Percentiles rank a stretch among this genome's conserved stretches.
Conservation (phyloP, 2,113 vertebrate species). For the Ceuthmochares aereus region DNA sequence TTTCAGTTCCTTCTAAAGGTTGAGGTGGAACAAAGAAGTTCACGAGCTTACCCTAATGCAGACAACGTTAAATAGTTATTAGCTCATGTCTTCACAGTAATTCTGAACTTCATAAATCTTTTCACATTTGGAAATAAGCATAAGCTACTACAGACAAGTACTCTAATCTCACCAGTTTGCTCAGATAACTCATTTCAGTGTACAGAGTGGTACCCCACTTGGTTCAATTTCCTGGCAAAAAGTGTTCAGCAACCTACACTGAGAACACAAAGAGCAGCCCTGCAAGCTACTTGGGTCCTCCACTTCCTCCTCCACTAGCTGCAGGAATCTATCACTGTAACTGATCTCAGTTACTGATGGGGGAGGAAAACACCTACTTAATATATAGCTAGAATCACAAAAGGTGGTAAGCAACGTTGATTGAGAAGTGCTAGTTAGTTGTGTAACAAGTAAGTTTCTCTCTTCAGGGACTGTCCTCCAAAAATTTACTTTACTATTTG, state of each 20-base stretch:
- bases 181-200: background rate
- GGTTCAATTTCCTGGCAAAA: background rate
- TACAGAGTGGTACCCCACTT: background rate
- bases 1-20: slow-evolving; percentile 79
- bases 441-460: background rate
- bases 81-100: background rate
- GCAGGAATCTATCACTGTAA: background rate
- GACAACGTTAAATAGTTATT: slow-evolving; percentile 45
- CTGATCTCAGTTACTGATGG: background rate
- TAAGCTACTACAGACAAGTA: background rate
- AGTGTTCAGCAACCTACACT: background rate
- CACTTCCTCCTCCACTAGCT: background rate
- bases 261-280: background rate
- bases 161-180: background rate
- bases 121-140: background rate
- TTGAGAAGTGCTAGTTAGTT: background rate
- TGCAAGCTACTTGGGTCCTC: background rate
- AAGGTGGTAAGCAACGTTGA: background rate
- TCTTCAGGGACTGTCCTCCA: background rate
- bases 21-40: slow-evolving; percentile 94
- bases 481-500: background rate
- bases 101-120: background rate
- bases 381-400: background rate
- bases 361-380: background rate
- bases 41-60: slow-evolving; percentile 86